Evolutionary conservation across 2,797 vertebrate species (phyloP).

Genomic region (Xerus rutilus): DNA sequence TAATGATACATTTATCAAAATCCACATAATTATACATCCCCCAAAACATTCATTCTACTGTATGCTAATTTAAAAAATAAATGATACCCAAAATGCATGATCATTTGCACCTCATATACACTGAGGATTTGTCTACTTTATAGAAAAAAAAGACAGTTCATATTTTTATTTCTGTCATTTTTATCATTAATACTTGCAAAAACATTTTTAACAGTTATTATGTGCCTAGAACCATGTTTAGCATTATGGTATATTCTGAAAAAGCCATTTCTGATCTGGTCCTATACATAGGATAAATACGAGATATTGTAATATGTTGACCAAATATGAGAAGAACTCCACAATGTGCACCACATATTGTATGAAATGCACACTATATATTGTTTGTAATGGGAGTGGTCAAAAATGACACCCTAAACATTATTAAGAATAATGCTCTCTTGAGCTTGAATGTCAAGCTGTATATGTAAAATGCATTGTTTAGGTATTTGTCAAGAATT

Average conservation of each 20-base stretch:
- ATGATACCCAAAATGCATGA: neutral
- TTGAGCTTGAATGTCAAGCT: neutral
- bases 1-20: neutral
- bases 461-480: neutral
- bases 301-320: neutral
- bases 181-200: neutral
- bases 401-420: neutral
- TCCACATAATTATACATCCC: neutral
- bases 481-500: neutral
- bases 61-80: neutral
- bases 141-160: neutral
- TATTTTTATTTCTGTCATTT: neutral
- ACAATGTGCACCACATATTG: neutral
- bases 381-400: neutral
- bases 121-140: neutral
- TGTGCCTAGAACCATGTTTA: neutral
- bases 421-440: conserved; percentile 19
- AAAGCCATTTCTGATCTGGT: neutral
- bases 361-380: too few species aligned
- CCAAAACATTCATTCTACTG: neutral
- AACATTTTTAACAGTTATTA: neutral
- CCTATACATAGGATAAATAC: neutral
- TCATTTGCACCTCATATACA: neutral
- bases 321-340: neutral
- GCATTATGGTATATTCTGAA: neutral